phyloP scores from a whole-genome alignment of 2,113 vertebrate species.

The Ovis canadensis region DNA sequence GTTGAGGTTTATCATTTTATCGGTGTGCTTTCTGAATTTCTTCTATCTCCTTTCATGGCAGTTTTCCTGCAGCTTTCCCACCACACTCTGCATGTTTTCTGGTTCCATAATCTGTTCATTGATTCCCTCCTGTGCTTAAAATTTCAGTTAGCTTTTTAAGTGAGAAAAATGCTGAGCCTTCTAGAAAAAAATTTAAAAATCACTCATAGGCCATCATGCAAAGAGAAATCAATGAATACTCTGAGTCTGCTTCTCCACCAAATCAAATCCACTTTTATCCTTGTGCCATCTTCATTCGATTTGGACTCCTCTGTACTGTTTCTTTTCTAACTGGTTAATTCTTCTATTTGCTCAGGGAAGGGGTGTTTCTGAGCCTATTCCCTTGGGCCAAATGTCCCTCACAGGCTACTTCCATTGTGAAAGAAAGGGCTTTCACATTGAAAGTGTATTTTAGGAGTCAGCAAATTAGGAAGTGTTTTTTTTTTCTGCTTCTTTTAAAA shows the following conservation, averaged over 20 bases:
- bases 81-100: background rate
- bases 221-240: background rate
- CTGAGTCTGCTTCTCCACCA: background rate
- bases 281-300: background rate
- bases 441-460: background rate
- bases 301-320: background rate
- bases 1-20: background rate
- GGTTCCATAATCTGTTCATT: background rate
- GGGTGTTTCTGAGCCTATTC: background rate
- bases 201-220: background rate
- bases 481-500: background rate
- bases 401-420: background rate
- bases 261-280: background rate
- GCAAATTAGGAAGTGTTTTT: background rate
- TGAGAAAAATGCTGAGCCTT: background rate
- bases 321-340: background rate
- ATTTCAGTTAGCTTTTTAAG: background rate
- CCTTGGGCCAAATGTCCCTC: background rate
- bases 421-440: background rate
- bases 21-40: background rate
- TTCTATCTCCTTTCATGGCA: background rate
- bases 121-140: background rate
- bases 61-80: background rate
- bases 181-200: background rate
- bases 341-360: background rate